Evolutionary conservation across 2,888 invertebrate species (phyloP).

Genomic region (Formica aserva): DNA sequence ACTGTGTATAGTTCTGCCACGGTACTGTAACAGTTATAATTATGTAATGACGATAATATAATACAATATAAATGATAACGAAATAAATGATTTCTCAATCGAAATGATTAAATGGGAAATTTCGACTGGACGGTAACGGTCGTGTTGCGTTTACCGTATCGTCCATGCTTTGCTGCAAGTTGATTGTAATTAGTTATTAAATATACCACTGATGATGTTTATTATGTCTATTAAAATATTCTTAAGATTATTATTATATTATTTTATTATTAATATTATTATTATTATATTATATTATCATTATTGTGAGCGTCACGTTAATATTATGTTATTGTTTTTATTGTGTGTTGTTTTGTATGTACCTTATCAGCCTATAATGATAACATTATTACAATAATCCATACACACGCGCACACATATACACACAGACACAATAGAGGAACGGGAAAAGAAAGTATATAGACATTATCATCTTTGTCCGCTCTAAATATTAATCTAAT

Average conservation of each 20-base stretch:
- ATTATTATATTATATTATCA: conserved; percentile 84
- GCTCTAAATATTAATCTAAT: conserved; percentile 20
- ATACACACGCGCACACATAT: conserved; percentile 22
- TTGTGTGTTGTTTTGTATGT: conserved; percentile 87
- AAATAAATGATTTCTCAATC: conserved; percentile 64
- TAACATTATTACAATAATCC: conserved; percentile 69
- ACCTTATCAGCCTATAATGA: conserved; percentile 82
- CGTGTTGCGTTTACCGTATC: conserved; percentile 41
- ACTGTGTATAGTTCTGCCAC: conserved; percentile 83
- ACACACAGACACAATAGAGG: conserved; percentile 20
- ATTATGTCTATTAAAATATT: conserved; percentile 82
- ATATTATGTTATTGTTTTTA: conserved; percentile 86
- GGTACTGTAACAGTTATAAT: conserved; percentile 82
- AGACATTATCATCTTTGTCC: conserved; percentile 44
- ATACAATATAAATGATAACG: conserved; percentile 78
- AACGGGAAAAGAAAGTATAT: conserved; percentile 47
- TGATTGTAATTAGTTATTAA: conserved; percentile 83
- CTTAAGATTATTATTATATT: conserved; percentile 77
- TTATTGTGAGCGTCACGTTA: conserved; percentile 86
- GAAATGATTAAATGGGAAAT: conserved; percentile 54
- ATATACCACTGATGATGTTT: conserved; percentile 82
- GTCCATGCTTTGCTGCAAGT: conserved; percentile 75
- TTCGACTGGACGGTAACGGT: conserved; percentile 44
- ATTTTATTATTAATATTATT: conserved; percentile 86
- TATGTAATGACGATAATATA: conserved; percentile 83